Base-by-base conservation (phyloP, 1,140 invertebrate genomes). In the Drosophila novamexicana region DNA sequence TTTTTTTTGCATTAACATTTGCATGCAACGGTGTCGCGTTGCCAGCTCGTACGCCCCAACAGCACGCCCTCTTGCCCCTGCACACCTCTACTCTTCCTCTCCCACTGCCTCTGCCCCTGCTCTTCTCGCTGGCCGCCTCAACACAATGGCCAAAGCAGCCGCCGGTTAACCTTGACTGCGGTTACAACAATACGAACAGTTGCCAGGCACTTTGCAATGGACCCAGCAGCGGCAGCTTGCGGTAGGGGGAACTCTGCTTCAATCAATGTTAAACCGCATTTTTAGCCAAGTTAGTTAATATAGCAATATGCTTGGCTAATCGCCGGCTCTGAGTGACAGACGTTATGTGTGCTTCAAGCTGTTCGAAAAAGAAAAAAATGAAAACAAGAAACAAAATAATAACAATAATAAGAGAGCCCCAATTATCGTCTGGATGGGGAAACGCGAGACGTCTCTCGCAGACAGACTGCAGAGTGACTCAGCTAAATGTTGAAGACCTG, bases 131-230 rank as follows among this genome's bases (percentile, higher is more conserved):
- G 5, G 22, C 16, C 7, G 0, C 9, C 22, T 37, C 22, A 34
- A 69, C 32, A 68, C 70, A 68, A 68, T 73, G 64, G 53, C 42
- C 50, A 62, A 34, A 67, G 63, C 57, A 68, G 64, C 56, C 72
- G 66, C 52, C 59, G 53, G 80, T 80, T 66, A 69, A 74, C 81
- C 81, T 84, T 84, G 77, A 66, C 57, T 73, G 81, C 77, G 81
- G 72, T 76, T 83, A 71, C 80, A 83, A 71, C 80, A 83, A 71
- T 42, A n/a, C 39, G 22, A 57, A 12, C 32, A 32, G 67, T 50
- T 50, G 32, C n/a, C 49, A n/a, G 49, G 0, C 49, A 9, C 50
- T 52, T 32, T 6, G 2, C 7, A 37, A 10, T 14, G 14, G 16
- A 8, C 6, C 10, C 9, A 14, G 18, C 9, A 12, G 8, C 22